Percentiles rank a stretch among this genome's conserved stretches.
These are phyloP conservation scores for Trachelus troglodyta DNA, from an alignment of 2,888 invertebrate genomes.

Conservation along the genomic window DNA sequence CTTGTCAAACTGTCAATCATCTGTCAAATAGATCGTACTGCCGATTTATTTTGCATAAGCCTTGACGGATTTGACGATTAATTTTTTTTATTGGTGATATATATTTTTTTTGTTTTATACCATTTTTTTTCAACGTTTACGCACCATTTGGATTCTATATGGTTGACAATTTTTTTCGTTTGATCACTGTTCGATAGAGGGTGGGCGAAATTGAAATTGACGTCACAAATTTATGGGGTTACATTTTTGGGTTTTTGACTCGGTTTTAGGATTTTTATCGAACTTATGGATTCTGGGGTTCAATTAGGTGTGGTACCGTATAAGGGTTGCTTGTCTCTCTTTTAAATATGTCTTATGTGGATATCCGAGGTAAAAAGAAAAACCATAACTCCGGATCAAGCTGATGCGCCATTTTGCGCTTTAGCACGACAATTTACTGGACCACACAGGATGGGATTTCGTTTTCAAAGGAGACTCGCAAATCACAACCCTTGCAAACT, in stretches of 20 bases:
- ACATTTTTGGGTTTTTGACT: too few relatives aligned
- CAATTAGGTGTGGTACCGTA: neutral
- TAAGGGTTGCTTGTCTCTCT: neutral
- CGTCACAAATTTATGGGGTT: too few relatives aligned
- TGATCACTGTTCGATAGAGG: too few relatives aligned
- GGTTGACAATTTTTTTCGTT: too few relatives aligned
- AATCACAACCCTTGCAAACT: neutral
- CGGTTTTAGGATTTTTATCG: neutral
- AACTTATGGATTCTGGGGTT: neutral
- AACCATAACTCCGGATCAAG: conserved; percentile 46
- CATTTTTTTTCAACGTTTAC: too few relatives aligned
- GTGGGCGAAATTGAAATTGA: too few relatives aligned
- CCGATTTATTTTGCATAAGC: neutral
- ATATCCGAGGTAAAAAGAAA: neutral
- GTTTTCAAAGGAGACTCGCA: conserved; percentile 29
- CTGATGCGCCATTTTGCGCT: conserved; percentile 53
- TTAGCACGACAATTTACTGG: conserved; percentile 49
- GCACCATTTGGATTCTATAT: too few relatives aligned
- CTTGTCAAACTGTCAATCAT: conserved; percentile 38
- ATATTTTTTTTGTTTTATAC: too few relatives aligned
- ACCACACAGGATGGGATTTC: conserved; percentile 47
- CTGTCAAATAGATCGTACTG: neutral
- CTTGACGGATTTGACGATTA: neutral
- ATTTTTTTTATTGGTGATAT: neutral
- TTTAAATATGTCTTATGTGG: neutral